phyloP scores from a whole-genome alignment of 2,113 vertebrate genomes.

The Lampris incognitus region DNA sequence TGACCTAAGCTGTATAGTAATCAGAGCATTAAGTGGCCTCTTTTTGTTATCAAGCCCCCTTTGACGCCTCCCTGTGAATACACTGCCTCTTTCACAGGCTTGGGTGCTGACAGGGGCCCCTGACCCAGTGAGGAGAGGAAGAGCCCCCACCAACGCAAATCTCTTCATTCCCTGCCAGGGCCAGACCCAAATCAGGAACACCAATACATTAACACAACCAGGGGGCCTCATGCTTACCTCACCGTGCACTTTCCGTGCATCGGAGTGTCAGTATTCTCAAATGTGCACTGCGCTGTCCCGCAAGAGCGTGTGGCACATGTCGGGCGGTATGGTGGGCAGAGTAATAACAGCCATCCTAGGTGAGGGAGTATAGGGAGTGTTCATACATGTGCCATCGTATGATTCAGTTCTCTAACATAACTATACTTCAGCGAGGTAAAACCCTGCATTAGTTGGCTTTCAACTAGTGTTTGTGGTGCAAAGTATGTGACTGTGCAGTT shows the following conservation, averaged over 20 bases:
- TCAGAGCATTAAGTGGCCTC: conserved; percentile 75
- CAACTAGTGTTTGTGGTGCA: not conserved
- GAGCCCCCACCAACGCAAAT: conserved; percentile 32
- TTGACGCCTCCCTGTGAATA: conserved; percentile 72
- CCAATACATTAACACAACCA: conserved; percentile 59
- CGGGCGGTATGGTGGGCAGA: conserved; percentile 39
- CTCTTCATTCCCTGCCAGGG: conserved; percentile 47
- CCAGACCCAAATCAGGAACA: conserved; percentile 61
- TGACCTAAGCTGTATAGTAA: conserved; percentile 75
- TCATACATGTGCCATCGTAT: not conserved
- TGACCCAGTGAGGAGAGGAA: conserved; percentile 56
- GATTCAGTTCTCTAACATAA: conserved; percentile 9
- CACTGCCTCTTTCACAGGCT: conserved; percentile 72
- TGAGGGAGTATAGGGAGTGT: conserved; percentile 39
- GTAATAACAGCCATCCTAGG: conserved; percentile 5
- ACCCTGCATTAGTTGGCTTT: not conserved
- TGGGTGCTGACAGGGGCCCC: conserved; percentile 68
- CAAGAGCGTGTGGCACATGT: conserved; percentile 30
- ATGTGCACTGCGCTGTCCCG: conserved; percentile 1
- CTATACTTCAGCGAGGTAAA: conserved; percentile 9
- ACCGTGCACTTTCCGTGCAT: conserved; percentile 58
- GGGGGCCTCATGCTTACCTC: conserved; percentile 57
- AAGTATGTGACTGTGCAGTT: not conserved
- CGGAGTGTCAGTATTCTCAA: conserved; percentile 48
- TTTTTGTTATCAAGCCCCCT: conserved; percentile 78